Evolutionary conservation across 2,797 vertebrate genomes (phyloP).

Genomic region (Pempheris klunzingeri): DNA sequence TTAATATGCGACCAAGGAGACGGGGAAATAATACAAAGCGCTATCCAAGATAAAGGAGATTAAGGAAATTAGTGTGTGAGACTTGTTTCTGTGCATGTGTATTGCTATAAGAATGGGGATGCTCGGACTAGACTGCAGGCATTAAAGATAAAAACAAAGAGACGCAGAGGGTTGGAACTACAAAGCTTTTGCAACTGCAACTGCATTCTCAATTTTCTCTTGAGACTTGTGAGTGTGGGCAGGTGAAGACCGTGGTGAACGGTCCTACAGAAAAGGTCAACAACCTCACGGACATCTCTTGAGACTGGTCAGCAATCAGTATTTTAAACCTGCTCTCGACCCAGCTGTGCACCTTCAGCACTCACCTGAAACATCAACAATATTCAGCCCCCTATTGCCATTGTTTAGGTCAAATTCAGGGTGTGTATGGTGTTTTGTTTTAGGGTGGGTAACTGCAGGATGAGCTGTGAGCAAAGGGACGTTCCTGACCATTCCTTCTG

Average conservation of each 20-base stretch:
- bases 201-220: slow-evolving; percentile 5
- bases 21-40: slow-evolving; percentile 23
- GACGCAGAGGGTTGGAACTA: not conserved
- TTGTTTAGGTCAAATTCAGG: slow-evolving; percentile 33
- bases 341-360: not conserved
- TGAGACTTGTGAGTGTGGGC: not conserved
- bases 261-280: slow-evolving; percentile 42
- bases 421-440: not conserved
- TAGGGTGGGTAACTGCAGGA: not conserved
- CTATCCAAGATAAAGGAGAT: slow-evolving; percentile 18
- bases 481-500: not conserved
- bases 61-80: not conserved
- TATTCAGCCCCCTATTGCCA: not conserved
- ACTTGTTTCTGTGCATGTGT: not conserved
- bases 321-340: slow-evolving; percentile 16
- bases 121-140: not conserved
- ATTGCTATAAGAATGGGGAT: not conserved
- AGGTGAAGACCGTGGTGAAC: not conserved
- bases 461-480: slow-evolving; percentile 22
- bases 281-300: not conserved
- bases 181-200: not conserved
- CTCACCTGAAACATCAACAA: not conserved
- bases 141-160: slow-evolving; percentile 7
- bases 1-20: slow-evolving; percentile 38
- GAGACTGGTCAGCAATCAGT: slow-evolving; percentile 27